Conservation (phyloP, 2,888 invertebrate species). For the Ichneumoninae sp. region DNA sequence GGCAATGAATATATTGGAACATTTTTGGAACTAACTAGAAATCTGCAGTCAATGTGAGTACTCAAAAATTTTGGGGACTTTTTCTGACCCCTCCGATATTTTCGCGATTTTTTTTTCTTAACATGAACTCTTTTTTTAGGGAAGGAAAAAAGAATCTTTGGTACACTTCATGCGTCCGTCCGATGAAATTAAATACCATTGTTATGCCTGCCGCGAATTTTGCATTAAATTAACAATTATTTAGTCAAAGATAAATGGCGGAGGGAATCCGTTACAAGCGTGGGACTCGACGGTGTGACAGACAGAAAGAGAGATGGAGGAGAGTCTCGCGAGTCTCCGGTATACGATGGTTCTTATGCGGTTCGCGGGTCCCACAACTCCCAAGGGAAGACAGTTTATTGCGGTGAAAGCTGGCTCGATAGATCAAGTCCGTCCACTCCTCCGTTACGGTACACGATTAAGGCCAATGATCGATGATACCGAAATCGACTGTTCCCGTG, state of each 20-base stretch:
- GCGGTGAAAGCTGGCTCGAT: slow-evolving; percentile 63
- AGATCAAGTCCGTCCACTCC: slow-evolving; percentile 58
- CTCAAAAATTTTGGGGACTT: no score
- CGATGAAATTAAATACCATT: background rate
- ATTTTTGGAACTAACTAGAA: no score
- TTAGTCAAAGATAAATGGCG: slow-evolving; percentile 25
- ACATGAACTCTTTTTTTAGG: background rate
- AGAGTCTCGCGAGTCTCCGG: slow-evolving; percentile 36
- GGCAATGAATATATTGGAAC: no score
- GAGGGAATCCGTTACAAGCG: slow-evolving; percentile 31
- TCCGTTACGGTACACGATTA: slow-evolving; percentile 59
- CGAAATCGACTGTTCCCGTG: slow-evolving; percentile 30
- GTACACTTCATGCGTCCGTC: background rate
- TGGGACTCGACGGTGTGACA: slow-evolving; percentile 33
- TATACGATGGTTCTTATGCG: slow-evolving; percentile 47
- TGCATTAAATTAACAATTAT: slow-evolving; percentile 10
- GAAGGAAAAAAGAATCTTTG: background rate
- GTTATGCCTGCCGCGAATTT: background rate
- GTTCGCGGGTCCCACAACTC: slow-evolving; percentile 49
- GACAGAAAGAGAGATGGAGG: slow-evolving; percentile 22
- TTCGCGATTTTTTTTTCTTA: background rate
- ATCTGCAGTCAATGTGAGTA: no score
- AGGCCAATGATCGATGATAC: slow-evolving; percentile 49
- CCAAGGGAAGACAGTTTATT: slow-evolving; percentile 62
- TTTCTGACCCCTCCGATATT: no score